Conservation (phyloP, 2,888 invertebrate species). For the Chouioia cunea region DNA sequence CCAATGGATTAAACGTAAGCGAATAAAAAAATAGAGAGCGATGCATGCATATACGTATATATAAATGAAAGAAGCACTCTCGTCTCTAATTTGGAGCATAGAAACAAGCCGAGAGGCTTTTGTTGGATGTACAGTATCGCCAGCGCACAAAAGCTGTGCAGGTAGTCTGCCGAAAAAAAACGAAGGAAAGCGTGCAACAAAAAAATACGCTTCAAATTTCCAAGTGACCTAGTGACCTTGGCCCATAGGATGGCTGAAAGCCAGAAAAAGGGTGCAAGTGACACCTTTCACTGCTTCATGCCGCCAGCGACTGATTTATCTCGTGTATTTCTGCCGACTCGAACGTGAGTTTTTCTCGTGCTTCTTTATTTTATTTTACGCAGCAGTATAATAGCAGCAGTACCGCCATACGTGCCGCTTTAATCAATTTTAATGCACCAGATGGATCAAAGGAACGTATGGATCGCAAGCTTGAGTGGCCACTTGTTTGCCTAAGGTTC, state of each 20-base stretch:
- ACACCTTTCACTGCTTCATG: conserved; percentile 26
- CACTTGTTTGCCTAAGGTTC: conserved; percentile 11
- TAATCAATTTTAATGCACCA: conserved; percentile 31
- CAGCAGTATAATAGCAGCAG: too few relatives aligned
- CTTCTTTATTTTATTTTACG: too few relatives aligned
- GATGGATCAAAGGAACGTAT: conserved; percentile 3
- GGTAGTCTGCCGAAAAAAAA: not conserved
- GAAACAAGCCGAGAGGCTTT: conserved; percentile 26
- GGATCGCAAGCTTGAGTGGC: not conserved
- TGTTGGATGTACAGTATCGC: conserved; percentile 6
- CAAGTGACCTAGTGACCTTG: conserved; percentile 45
- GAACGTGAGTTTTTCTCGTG: too few relatives aligned
- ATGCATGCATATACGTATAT: not conserved
- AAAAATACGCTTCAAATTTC: conserved; percentile 34
- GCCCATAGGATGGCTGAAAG: conserved; percentile 41
- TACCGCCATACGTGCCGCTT: not conserved
- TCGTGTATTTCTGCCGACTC: conserved; percentile 1
- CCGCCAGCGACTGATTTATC: conserved; percentile 17
- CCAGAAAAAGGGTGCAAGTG: conserved; percentile 44
- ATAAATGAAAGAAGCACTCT: not conserved
- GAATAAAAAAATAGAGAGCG: not conserved
- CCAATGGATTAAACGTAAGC: not conserved
- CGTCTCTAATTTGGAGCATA: conserved; percentile 23
- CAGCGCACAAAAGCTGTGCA: not conserved
- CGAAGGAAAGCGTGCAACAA: not conserved